A percentile compares a stretch with the other conserved stretches of the same genome.
These are phyloP conservation scores for Rhynchotus rufescens DNA, from an alignment of 2,797 vertebrate species.

Conservation along the genomic window DNA sequence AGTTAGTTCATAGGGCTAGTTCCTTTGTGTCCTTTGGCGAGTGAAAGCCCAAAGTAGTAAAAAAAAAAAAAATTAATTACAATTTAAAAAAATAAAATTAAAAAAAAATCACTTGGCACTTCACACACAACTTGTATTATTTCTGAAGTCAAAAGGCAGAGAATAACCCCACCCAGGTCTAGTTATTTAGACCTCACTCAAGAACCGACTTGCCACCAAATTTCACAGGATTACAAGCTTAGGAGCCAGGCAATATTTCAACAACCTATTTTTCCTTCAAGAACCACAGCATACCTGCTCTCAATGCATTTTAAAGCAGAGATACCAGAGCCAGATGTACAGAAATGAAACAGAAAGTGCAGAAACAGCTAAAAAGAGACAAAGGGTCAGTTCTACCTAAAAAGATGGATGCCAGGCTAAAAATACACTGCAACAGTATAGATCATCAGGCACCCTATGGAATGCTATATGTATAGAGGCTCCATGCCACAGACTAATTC, in stretches of 20 bases:
- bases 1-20: background rate
- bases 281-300: background rate
- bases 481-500: background rate
- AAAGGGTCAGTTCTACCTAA: background rate
- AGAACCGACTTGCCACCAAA: constrained; percentile 31
- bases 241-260: background rate
- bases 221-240: background rate
- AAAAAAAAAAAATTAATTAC: too few relatives aligned
- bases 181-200: constrained; percentile 1
- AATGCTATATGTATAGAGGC: background rate
- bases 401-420: background rate
- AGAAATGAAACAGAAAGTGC: background rate
- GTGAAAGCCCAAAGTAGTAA: background rate
- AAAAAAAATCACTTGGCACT: background rate
- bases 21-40: background rate
- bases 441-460: background rate
- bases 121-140: background rate
- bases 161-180: background rate
- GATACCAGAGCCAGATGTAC: background rate
- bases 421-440: background rate
- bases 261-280: background rate
- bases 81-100: background rate
- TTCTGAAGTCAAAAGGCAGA: background rate
- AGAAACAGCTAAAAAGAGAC: background rate
- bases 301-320: background rate